Evolutionary conservation across 2,797 vertebrate genomes (phyloP), one percentile per base, ranked within the genome.

Genomic region (Picus viridis): DNA sequence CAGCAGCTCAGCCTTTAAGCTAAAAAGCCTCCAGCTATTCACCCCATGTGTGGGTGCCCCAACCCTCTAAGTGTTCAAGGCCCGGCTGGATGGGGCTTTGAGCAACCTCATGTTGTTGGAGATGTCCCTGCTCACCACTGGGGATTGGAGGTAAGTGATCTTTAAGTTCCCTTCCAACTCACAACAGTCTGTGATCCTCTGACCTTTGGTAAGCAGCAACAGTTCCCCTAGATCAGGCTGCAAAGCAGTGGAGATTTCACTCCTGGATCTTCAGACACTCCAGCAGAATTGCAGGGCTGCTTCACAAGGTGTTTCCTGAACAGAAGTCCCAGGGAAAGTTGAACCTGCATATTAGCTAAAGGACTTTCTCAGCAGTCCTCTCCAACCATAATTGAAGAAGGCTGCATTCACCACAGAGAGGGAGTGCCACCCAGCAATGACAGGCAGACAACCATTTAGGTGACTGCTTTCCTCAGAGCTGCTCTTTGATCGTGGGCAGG

Each of bases 211-310:
- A 30, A 58, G 63, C 12, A 84, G 51, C 30, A 80, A 8, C 16
- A 75, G 4, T 1, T 77, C 29, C 63, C 49, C 68, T 51, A 63
- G 23, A 57, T 12, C 45, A 72, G 58, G 36, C 13, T 64, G 74
- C 32, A 83, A 72, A 69, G 51, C 30, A 59, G 32, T 7, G 63
- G 75, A 78, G 8, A 24, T 43, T 68, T 65, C 17, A 16, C 8
- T 67, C 32, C 10, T 63, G 30, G 58, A 70, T 9, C 65, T 75
- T 45, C 72, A 51, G 27, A 23, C 15, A 58, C 18, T 2, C 7
- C n/a, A 56, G 45, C 34, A 0, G 0, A 6, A 7, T n/a, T 47
- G 27, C 0, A 4, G 32, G 57, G 67, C n/a, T 83, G n/a, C 57
- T 82, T 43, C 30, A 4, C 0, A 1, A 79, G n/a, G 7, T 45